These are phyloP conservation scores for Psittacus erithacus DNA, from an alignment of 2,113 vertebrate genomes.

Conservation along the genomic window DNA sequence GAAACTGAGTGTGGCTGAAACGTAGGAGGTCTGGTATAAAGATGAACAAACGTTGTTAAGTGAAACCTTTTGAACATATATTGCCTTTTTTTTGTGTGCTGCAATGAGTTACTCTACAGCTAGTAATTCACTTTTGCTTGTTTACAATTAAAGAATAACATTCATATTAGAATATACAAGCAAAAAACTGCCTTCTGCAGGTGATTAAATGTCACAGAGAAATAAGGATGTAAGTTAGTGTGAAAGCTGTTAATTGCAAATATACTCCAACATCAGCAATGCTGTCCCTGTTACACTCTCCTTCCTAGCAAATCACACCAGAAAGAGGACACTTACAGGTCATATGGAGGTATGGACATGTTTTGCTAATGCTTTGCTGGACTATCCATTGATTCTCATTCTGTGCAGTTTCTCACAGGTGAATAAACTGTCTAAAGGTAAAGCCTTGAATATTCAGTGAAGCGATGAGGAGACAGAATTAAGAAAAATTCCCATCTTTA, in stretches of 20 bases:
- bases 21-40: conserved; percentile 29
- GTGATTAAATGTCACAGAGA: conserved; percentile 47
- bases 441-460: neutral
- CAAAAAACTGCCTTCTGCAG: conserved; percentile 62
- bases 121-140: conserved; percentile 49
- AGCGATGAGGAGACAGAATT: neutral
- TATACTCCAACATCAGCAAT: neutral
- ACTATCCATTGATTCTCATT: neutral
- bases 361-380: neutral
- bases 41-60: conserved; percentile 43
- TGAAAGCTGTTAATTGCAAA: conserved; percentile 50
- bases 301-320: neutral
- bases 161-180: conserved; percentile 34
- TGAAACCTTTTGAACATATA: conserved; percentile 57
- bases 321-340: neutral
- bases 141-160: conserved; percentile 71
- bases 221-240: conserved; percentile 18
- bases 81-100: conserved; percentile 41
- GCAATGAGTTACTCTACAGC: conserved; percentile 26
- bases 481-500: neutral
- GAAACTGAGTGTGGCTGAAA: conserved; percentile 36
- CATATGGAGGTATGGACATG: neutral
- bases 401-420: neutral
- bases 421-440: neutral
- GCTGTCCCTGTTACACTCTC: neutral